Evolutionary conservation across 2,888 invertebrate species (phyloP).

Genomic region (Cancer borealis): DNA sequence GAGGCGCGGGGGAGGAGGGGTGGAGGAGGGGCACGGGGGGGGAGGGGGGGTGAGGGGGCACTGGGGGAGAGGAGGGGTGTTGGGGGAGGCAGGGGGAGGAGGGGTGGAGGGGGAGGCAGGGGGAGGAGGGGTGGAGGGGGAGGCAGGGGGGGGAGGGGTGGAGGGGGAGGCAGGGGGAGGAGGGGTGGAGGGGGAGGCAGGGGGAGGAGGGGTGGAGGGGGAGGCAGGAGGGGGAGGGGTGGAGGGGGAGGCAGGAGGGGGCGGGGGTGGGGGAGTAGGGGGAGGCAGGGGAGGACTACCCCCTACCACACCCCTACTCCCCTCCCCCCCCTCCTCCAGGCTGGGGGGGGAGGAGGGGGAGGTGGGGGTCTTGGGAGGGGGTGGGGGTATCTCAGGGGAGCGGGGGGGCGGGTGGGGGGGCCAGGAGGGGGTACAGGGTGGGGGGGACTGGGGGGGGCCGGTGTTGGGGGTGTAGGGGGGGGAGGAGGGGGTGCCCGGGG

Average conservation of each 20-base stretch:
- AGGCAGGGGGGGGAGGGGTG: conserved; percentile 50
- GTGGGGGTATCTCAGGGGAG: conserved; percentile 63
- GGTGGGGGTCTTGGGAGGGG: conserved; percentile 54
- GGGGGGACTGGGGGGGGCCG: conserved; percentile 49
- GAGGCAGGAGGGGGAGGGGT: conserved; percentile 16
- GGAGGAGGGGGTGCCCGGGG: conserved; percentile 52
- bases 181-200: conserved; percentile 47
- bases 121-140: conserved; percentile 44
- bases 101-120: conserved; percentile 49
- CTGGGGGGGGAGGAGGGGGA: conserved; percentile 51
- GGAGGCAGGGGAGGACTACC: conserved; percentile 54
- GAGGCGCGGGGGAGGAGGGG: neutral
- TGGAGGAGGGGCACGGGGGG: conserved; percentile 45
- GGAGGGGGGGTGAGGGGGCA: conserved; percentile 48
- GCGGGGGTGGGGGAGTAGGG: conserved; percentile 42
- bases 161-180: conserved; percentile 52
- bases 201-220: conserved; percentile 56
- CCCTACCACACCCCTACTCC: neutral
- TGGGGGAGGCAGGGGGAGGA: conserved; percentile 52
- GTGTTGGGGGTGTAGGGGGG: conserved; percentile 64
- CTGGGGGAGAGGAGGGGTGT: conserved; percentile 41
- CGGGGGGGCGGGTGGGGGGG: conserved; percentile 56
- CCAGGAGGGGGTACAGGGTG: neutral
- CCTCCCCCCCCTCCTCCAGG: conserved; percentile 6
- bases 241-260: conserved; percentile 48